Conservation (phyloP, 2,113 vertebrate genomes). For the Enhydra lutris region DNA sequence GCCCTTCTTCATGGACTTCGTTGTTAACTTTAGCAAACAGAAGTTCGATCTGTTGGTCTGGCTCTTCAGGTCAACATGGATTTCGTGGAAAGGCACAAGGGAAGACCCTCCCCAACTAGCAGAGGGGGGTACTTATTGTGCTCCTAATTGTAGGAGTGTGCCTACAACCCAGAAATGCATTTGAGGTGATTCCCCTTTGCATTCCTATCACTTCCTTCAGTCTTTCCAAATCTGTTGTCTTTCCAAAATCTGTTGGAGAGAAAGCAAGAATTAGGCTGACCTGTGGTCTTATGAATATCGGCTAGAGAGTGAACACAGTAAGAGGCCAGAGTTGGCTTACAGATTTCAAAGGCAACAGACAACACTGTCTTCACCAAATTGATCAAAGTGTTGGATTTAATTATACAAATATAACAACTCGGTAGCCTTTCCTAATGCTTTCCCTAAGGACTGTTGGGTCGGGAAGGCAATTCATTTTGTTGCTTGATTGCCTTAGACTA, state of each 20-base stretch:
- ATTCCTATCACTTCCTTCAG: not conserved
- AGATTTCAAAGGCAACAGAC: conserved; percentile 63
- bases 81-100: not conserved
- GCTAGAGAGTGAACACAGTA: not conserved
- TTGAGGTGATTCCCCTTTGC: not conserved
- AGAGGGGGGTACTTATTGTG: not conserved
- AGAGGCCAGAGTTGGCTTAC: conserved; percentile 59
- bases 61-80: not conserved
- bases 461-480: conserved; percentile 83
- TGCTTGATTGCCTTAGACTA: conserved; percentile 86
- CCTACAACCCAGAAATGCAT: not conserved
- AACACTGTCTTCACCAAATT: conserved; percentile 80
- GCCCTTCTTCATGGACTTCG: not conserved
- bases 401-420: conserved; percentile 87
- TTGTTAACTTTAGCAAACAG: not conserved
- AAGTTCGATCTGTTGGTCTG: not conserved
- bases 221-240: not conserved
- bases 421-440: conserved; percentile 76
- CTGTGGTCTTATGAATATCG: not conserved
- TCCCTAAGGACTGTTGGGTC: conserved; percentile 79
- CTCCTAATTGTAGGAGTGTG: not conserved
- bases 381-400: conserved; percentile 86
- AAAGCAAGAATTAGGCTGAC: not conserved
- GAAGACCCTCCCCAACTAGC: not conserved
- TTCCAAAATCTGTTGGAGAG: not conserved